Evolutionary conservation across 2,888 invertebrate genomes (phyloP).

Genomic region (Caenorhabditis angaria): DNA sequence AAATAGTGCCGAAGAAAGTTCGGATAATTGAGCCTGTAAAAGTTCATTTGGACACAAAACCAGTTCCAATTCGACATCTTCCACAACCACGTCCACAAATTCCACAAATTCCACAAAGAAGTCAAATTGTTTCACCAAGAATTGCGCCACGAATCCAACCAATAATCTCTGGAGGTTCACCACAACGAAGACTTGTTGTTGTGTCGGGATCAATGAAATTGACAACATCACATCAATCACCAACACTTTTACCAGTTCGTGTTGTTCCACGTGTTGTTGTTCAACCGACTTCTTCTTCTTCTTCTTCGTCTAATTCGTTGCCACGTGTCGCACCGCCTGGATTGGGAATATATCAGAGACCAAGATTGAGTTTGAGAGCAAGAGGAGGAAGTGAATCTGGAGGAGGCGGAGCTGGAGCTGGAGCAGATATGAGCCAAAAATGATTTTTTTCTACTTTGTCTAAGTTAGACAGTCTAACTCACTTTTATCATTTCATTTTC

Average conservation of each 20-base stretch:
- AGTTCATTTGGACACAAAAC: not conserved
- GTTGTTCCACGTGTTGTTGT: slow-evolving; percentile 7
- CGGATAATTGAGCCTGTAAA: slow-evolving; percentile 11
- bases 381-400: slow-evolving; percentile 7
- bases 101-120: not conserved
- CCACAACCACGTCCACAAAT: not conserved
- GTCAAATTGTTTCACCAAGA: not conserved
- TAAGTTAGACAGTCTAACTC: not conserved
- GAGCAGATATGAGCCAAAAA: not conserved
- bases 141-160: slow-evolving; percentile 1
- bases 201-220: not conserved
- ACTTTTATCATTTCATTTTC: not conserved
- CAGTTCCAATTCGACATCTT: not conserved
- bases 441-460: too few species aligned
- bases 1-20: slow-evolving; percentile 5
- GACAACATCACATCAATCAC: not conserved
- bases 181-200: slow-evolving; percentile 1
- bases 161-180: not conserved
- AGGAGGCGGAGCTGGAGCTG: not conserved
- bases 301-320: not conserved
- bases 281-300: not conserved
- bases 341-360: slow-evolving; percentile 26
- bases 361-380: slow-evolving; percentile 17
- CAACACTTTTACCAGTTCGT: slow-evolving; percentile 16
- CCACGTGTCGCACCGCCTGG: slow-evolving; percentile 9